These are phyloP conservation scores for Scolopax bukidnonensis DNA, from an alignment of 2,797 vertebrate species.

Conservation along the genomic window DNA sequence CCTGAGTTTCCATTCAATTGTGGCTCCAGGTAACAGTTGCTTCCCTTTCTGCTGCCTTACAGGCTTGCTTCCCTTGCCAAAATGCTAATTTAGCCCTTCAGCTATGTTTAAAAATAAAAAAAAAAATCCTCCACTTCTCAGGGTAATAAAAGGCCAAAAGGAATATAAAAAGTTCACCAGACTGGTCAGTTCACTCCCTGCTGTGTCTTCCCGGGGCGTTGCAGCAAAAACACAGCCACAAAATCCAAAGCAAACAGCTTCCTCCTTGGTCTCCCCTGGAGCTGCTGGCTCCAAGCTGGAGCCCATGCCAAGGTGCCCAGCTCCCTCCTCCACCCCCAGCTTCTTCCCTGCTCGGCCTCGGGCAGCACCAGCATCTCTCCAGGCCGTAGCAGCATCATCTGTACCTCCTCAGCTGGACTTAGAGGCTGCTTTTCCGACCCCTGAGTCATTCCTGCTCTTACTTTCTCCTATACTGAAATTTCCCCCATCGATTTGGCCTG, in stretches of 20 bases:
- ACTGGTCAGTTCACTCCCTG: constrained; percentile 65
- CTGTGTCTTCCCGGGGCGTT: constrained; percentile 58
- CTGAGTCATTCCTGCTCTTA: neutral
- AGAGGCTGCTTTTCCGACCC: neutral
- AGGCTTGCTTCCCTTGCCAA: constrained; percentile 34
- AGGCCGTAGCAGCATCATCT: neutral
- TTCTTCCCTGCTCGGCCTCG: neutral
- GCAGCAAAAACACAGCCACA: constrained; percentile 54
- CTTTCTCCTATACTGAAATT: neutral
- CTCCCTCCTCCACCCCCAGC: neutral
- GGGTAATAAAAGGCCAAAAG: constrained; percentile 69
- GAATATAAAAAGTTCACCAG: constrained; percentile 69
- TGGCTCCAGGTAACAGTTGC: constrained; percentile 45
- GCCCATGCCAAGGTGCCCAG: neutral
- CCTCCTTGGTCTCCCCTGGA: neutral
- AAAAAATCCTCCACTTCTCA: constrained; percentile 37
- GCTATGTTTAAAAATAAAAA: constrained; percentile 67
- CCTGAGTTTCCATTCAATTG: constrained; percentile 6
- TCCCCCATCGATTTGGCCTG: neutral
- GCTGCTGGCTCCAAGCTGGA: neutral
- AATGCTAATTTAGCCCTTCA: constrained; percentile 67
- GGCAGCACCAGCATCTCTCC: neutral
- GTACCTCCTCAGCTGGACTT: neutral
- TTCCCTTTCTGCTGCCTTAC: constrained; percentile 44
- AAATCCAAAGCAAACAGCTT: constrained; percentile 68